Percentiles rank a stretch among this genome's conserved stretches.
These are phyloP conservation scores for Chrysotoxum bicinctum DNA, from an alignment of 2,888 invertebrate species.

Conservation along the genomic window DNA sequence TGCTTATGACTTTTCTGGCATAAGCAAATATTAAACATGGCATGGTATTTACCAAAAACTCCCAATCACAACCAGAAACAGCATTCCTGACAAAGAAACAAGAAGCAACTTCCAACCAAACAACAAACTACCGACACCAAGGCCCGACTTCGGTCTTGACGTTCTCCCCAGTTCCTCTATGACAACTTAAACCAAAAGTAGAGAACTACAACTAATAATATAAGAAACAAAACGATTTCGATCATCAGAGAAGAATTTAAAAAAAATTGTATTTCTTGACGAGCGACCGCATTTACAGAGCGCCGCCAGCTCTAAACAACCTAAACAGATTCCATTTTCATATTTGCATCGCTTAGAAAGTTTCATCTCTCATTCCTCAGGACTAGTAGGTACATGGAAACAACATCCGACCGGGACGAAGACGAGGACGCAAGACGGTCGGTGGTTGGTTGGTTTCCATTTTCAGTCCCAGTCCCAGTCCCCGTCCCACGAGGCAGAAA, in stretches of 20 bases:
- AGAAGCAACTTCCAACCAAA: conserved; percentile 5
- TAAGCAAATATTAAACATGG: conserved; percentile 9
- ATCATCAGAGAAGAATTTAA: conserved; percentile 35
- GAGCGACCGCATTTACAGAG: conserved; percentile 56
- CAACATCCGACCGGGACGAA: not conserved
- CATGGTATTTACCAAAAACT: conserved; percentile 6
- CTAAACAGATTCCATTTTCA: conserved; percentile 58
- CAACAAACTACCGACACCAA: not conserved
- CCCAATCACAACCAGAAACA: conserved; percentile 14
- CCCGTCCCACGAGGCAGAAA: conserved; percentile 13
- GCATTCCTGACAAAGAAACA: conserved; percentile 20
- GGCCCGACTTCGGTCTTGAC: not conserved
- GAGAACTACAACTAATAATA: not conserved
- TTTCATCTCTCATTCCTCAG: conserved; percentile 5
- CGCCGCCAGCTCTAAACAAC: conserved; percentile 38
- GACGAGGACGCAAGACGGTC: conserved; percentile 3
- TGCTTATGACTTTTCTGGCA: conserved; percentile 24
- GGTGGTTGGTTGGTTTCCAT: not conserved
- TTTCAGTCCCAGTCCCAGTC: not conserved
- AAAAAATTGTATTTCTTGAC: conserved; percentile 18
- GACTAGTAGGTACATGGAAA: not conserved
- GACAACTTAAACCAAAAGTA: conserved; percentile 5
- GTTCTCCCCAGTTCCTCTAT: not conserved
- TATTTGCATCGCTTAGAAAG: conserved; percentile 61
- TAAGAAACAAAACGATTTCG: conserved; percentile 27